These are phyloP conservation scores for Bathynomus jamesi DNA, from an alignment of 1,140 invertebrate species.

Conservation along the genomic window DNA sequence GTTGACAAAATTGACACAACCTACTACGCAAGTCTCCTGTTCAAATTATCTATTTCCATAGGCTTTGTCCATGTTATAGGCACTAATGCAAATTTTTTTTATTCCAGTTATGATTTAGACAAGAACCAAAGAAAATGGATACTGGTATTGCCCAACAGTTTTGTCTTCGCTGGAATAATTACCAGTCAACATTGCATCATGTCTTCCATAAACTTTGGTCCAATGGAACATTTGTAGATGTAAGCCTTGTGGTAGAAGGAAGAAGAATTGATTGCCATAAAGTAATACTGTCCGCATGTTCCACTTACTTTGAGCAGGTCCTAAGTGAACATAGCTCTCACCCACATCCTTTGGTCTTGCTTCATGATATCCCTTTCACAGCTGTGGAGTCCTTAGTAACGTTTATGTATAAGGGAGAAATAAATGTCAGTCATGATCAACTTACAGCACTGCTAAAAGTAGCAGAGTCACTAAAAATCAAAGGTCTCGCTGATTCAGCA, in stretches of 20 bases:
- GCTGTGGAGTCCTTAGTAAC: constrained; percentile 81
- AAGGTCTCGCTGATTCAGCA: constrained; percentile 63
- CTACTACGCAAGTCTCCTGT: no score
- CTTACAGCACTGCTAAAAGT: constrained; percentile 76
- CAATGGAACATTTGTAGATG: constrained; percentile 84
- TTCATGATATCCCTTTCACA: constrained; percentile 77
- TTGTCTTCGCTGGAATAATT: constrained; percentile 82
- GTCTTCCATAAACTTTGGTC: constrained; percentile 82
- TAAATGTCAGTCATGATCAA: constrained; percentile 82
- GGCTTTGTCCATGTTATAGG: no score
- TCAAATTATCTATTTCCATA: no score
- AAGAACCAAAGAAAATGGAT: no score
- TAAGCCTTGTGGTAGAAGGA: constrained; percentile 83
- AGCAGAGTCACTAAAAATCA: constrained; percentile 67
- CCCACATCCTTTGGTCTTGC: constrained; percentile 73
- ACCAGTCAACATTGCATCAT: constrained; percentile 77
- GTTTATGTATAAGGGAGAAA: constrained; percentile 88
- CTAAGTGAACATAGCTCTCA: constrained; percentile 51
- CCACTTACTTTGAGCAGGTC: constrained; percentile 81
- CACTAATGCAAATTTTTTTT: no score
- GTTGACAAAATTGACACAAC: no score
- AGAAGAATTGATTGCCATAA: constrained; percentile 82
- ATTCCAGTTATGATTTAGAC: background rate
- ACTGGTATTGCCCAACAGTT: constrained; percentile 73
- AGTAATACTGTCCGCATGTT: constrained; percentile 86